Base-by-base conservation (phyloP, 2,113 vertebrate species). In the Heptranchias perlo region DNA sequence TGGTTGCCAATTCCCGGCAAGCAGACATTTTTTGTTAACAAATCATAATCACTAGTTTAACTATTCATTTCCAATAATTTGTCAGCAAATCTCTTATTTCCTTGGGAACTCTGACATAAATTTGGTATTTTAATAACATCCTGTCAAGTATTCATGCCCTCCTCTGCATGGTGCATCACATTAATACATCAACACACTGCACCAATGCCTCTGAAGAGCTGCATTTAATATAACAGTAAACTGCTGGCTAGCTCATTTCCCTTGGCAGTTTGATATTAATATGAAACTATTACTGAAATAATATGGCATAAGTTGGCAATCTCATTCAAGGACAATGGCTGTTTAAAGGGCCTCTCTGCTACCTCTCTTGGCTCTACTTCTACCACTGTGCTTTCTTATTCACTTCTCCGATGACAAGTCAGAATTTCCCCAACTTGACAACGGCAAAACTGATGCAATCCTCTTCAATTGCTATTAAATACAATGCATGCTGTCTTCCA, bases 31-130 rank as follows among this genome's bases (percentile, higher is more conserved):
- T 62, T 92, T 35, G 35, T 64, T 39, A 93, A 39, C 58, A 64
- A 93, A 64, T 93, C 23, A n/a, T 93, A 93, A 93, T 93, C 54
- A 64, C 89, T 39, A 62, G 4, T 93, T 39, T 93, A 39, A 39
- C n/a, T 93, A 93, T 64, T 93, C 44, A 39, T 35, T 64, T 39
- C 61, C 35, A 23, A 6, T 23, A 92, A 58, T 93, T 62, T 62
- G 89, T 93, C 89, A 93, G 54, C 58, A 93, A 64, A 62, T 93
- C 35, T 62, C 44, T 62, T 39, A 93, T 93, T 61, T 44, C 58
- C 21, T 39, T 61, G 58, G 44, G n/a, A n/a, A n/a, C 7, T 39
- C 89, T 62, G 89, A 93, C 58, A 93, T 93, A 62, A 62, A 62
- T 44, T 61, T 62, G 16, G 58, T 39, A 39, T 39, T 93, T 6